Evolutionary conservation across 2,888 invertebrate species (phyloP), one percentile per base, ranked within the genome.

Genomic region (Prostheceraeus crozeri): DNA sequence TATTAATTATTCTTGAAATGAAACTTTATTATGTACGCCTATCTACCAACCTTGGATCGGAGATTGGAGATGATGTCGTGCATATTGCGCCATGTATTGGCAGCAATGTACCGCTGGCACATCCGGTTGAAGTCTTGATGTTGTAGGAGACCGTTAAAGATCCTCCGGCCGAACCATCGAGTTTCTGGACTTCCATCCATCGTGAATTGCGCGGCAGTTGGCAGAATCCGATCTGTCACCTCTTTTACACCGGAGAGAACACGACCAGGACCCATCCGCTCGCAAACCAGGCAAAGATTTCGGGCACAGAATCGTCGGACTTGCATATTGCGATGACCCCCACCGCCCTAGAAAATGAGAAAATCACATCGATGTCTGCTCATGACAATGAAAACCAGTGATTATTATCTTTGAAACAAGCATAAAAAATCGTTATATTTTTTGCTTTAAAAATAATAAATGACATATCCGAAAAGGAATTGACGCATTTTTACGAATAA

Each of bases 121-220:
- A 85, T 80, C 65, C 82, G 83, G 56, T 84, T 83, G 74, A 90
- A 90, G 57, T 84, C 83, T 4, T 81, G 80, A 75, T 89, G 86
- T 21, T 81, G 80, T 56, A 84, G 82, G 45, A 91, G 78, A 55
- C 82, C 78, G 19, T 83, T 81, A 68, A 90, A 84, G 65, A 90
- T 82, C 57, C 82, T 81, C 69, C 88, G 85, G 1, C 86, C 87
- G 72, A 86, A 83, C 69, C 82, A 82, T 63, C 90, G 83, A 0
- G 89, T 85, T 65, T 90, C 89, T 25, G 87, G 82, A 72, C 84
- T 85, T 19, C 88, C 87, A 73, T 94, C 93, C 25, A 83, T 84
- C 4, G 89, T 77, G 63, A 90, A 82, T 71, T 86, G 86, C 0
- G 89, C 87, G 1, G 85, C 85, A 0, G 86, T 83, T 28, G 84